A percentile compares a stretch with the other conserved stretches of the same genome.
These are phyloP conservation scores for Heptascelio sp. DNA, from an alignment of 2,888 invertebrate species.

Conservation along the genomic window DNA sequence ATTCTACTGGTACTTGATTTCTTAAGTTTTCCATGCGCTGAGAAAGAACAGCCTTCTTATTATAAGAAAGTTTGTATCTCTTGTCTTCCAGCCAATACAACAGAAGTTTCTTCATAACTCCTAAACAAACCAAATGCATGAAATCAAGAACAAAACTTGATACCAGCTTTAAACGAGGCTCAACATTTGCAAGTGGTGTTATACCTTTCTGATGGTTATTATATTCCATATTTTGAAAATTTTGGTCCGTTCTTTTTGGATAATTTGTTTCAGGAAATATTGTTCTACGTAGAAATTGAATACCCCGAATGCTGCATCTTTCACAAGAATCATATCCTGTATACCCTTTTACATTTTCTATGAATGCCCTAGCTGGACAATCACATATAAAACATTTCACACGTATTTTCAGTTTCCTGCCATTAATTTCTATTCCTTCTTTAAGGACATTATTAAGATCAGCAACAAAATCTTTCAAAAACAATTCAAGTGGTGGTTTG, in stretches of 20 bases:
- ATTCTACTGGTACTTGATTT: not conserved
- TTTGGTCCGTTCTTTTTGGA: constrained; percentile 33
- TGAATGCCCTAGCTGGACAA: constrained; percentile 54
- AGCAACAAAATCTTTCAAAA: constrained; percentile 38
- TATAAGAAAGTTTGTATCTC: not conserved
- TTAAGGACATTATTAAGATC: constrained; percentile 47
- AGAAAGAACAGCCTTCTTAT: not conserved
- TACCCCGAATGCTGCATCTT: constrained; percentile 31
- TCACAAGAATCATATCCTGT: constrained; percentile 51
- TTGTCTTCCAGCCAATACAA: not conserved
- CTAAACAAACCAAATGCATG: not conserved
- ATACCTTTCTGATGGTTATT: constrained; percentile 33
- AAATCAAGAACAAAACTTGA: not conserved
- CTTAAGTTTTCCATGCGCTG: not conserved
- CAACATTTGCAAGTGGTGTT: constrained; percentile 38
- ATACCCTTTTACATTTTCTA: constrained; percentile 64
- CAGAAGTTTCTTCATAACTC: not conserved
- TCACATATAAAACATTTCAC: constrained; percentile 35
- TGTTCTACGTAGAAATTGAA: constrained; percentile 1
- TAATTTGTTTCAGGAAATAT: constrained; percentile 9
- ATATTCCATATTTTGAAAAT: constrained; percentile 35
- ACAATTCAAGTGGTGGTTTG: not conserved
- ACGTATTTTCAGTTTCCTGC: constrained; percentile 18
- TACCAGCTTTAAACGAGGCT: constrained; percentile 32
- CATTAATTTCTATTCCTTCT: constrained; percentile 38